Evolutionary conservation across 2,888 invertebrate genomes (phyloP), one percentile per base, ranked within the genome.

Genomic region (Anagyrus pseudococci): DNA sequence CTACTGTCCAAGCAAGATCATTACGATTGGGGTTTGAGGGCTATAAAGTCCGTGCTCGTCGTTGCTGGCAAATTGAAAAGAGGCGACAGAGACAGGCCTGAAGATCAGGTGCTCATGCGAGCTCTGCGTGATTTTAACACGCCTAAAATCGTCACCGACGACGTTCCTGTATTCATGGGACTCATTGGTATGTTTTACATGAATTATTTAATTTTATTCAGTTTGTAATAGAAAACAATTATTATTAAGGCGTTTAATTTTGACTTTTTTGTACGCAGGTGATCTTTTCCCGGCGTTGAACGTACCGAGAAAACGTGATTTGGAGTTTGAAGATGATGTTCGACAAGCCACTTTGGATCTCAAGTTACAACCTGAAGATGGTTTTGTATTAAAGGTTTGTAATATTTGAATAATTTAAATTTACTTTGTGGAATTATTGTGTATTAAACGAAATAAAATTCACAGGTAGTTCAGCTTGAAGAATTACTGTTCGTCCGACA

Each of bases 1-100:
- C 82, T 97, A 69, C 83, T 97, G 2, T 96, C 96, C 48, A 96
- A 96, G 78, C 93, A 96, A 81, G 96, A 97, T 79, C 97, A 97
- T 80, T 97, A 97, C 76, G 97, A 97, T 84, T 95, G 96, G 96
- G 97, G 97, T 40, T 84, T 97, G 57, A 83, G 97, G 71, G 97
- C 97, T 57, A 96, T 97, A 72, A 97, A 97, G 80, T 96, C 96
- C 56, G 96, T 97, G 48, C 83, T 97, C 55, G 96, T 97, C 1
- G 96, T 97, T 10, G 96, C 96, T 69, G 96, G 96, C 46, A 89
- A 95, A 37, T 83, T 96, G 56, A 95, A 95, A 86, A 84, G 92
- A 70, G 87, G 88, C 56, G 93, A 93, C 76, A 85, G 89, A 55
- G 82, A 83, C 26, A 84, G 92, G 37, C 91, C 95, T 0, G 96